Evolutionary conservation across 2,888 invertebrate species (phyloP), one percentile per base, ranked within the genome.

Genomic region (Parnassius mnemosyne): DNA sequence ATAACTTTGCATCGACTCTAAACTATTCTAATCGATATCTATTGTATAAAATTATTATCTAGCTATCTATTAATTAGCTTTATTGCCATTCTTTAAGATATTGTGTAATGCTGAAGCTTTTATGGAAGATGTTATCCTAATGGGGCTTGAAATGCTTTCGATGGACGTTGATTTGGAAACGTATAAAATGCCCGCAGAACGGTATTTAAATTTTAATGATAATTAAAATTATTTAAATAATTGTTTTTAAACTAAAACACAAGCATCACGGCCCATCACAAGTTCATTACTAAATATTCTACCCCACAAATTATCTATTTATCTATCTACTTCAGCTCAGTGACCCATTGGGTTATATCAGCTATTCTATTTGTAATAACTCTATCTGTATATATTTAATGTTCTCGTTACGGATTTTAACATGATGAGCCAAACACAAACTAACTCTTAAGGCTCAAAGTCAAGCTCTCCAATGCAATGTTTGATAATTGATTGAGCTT

Each of bases 61-160:
- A 3, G 44, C 2, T 47, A 5, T 47, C n/a, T 47, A 3, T 47
- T 47, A 11, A 47, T 7, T 46, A 2, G 5, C 11, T 12, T 59
- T 9, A 10, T 10, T 60, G 12, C 63, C 50, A 2, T 50, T 56
- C 43, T 46, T 46, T 50, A 61, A 91, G 91, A 73, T 90, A 20
- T 61, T 83, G 25, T 90, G 90, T 71, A 87, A 89, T 74, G 88
- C 81, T 9, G 90, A 91, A 76, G 85, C 89, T 0, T 90, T 91
- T 68, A 84, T 87, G 80, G 91, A 89, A 76, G 90, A 91, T 68
- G 84, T 91, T 2, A 84, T 89, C 66, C 69, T 91, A 57, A 66
- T 83, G 49, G 88, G 88, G 1, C 74, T 91, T 34, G 84, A 89
- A 71, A 89, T 91, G 90, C 80, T 91, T 12, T 77, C 90, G 11